Conservation (phyloP, 2,888 invertebrate species). For the Geophilus truncorum region DNA sequence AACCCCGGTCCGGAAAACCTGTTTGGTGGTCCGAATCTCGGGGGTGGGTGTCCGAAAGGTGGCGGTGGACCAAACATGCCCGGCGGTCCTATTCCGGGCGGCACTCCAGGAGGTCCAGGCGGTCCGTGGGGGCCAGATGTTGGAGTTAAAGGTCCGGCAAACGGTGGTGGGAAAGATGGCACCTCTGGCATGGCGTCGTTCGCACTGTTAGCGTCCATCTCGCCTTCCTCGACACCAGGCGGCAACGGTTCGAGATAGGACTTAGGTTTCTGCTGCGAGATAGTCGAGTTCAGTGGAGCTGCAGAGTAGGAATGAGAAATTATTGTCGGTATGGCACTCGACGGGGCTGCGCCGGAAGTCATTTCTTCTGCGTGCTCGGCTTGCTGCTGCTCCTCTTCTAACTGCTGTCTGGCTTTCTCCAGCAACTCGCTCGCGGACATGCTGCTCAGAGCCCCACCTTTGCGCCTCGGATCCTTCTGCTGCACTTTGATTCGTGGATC, state of each 20-base stretch:
- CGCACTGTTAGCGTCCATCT: background rate
- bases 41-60: slow-evolving; percentile 20
- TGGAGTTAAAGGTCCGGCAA: background rate
- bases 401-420: slow-evolving; percentile 38
- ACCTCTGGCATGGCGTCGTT: background rate
- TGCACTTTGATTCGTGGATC: slow-evolving; percentile 35
- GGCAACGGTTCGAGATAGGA: slow-evolving; percentile 29
- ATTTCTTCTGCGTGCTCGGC: background rate
- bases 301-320: slow-evolving; percentile 18
- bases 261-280: background rate
- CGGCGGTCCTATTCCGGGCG: background rate
- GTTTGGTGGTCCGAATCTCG: background rate
- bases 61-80: slow-evolving; percentile 25
- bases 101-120: background rate
- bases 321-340: slow-evolving; percentile 25
- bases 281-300: background rate
- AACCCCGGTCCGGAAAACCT: background rate
- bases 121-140: background rate
- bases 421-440: slow-evolving; percentile 38
- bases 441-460: slow-evolving; percentile 30
- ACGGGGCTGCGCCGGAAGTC: background rate
- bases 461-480: slow-evolving; percentile 30
- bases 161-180: background rate
- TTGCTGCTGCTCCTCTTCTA: slow-evolving; percentile 35
- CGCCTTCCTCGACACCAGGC: slow-evolving; percentile 28